phyloP scores from a whole-genome alignment of 2,113 vertebrate species.

The Oriolus oriolus region DNA sequence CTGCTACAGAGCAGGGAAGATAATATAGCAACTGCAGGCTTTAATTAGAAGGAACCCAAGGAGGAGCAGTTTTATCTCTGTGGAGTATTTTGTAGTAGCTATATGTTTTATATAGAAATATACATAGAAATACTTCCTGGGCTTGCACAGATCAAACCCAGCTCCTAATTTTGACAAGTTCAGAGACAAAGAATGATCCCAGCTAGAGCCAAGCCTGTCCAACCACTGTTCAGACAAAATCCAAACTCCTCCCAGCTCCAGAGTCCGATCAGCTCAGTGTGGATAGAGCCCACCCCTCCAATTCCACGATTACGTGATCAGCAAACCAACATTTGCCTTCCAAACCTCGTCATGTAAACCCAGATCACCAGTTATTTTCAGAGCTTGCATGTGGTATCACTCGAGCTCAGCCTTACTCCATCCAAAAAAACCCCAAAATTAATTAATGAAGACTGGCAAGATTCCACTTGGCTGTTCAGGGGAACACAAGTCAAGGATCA shows the following conservation, averaged over 20 bases:
- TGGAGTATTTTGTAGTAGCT: background rate
- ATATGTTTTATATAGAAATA: background rate
- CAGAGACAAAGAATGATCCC: background rate
- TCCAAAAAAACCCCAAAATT: background rate
- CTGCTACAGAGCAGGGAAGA: background rate
- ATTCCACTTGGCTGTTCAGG: background rate
- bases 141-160: background rate
- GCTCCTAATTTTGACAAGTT: background rate
- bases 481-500: background rate
- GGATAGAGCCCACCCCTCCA: background rate
- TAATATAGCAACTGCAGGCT: background rate
- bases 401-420: background rate
- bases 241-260: background rate
- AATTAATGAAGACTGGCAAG: background rate
- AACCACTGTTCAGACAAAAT: background rate
- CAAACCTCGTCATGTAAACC: background rate
- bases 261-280: background rate
- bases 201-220: background rate
- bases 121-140: background rate
- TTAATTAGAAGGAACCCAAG: background rate
- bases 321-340: background rate
- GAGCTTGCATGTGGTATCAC: background rate
- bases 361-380: background rate
- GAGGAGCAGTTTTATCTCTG: background rate
- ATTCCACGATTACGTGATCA: background rate